Evolutionary conservation across 2,888 invertebrate genomes (phyloP).

Genomic region (Noctua comes): DNA sequence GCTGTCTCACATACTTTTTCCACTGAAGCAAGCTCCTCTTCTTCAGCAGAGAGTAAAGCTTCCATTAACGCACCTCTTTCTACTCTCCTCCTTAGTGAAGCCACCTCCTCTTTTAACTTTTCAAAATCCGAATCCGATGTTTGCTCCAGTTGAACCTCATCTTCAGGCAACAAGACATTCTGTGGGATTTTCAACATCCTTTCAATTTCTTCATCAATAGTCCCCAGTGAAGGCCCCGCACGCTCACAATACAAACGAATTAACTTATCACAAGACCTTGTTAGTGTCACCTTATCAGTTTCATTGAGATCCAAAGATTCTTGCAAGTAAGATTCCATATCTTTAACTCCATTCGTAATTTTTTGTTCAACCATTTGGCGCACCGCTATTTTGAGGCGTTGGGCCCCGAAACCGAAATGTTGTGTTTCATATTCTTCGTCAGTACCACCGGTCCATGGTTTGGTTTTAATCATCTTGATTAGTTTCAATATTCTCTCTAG

Average conservation of each 20-base stretch:
- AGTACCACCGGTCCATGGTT: constrained; percentile 83
- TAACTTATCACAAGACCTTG: constrained; percentile 82
- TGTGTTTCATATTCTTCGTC: constrained; percentile 89
- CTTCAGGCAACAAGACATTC: constrained; percentile 84
- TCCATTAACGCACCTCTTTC: constrained; percentile 85
- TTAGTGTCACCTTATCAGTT: constrained; percentile 81
- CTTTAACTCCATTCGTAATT: constrained; percentile 82
- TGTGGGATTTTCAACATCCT: constrained; percentile 80
- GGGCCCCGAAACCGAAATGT: constrained; percentile 87
- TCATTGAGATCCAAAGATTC: constrained; percentile 83
- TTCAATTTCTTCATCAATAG: constrained; percentile 84
- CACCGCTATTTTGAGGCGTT: constrained; percentile 85
- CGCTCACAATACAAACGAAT: constrained; percentile 82
- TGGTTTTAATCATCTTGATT: constrained; percentile 79
- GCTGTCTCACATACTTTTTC: constrained; percentile 84
- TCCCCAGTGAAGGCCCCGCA: constrained; percentile 79
- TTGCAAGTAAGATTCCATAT: constrained; percentile 83
- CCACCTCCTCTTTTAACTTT: constrained; percentile 81
- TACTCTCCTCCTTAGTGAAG: constrained; percentile 77
- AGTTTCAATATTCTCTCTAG: background rate
- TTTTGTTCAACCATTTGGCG: constrained; percentile 87
- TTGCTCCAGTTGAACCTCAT: constrained; percentile 83
- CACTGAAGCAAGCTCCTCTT: constrained; percentile 80
- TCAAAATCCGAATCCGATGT: constrained; percentile 81
- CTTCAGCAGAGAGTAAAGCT: constrained; percentile 81